These are phyloP conservation scores for Malurus elegans DNA, from an alignment of 2,113 vertebrate species.

Conservation along the genomic window DNA sequence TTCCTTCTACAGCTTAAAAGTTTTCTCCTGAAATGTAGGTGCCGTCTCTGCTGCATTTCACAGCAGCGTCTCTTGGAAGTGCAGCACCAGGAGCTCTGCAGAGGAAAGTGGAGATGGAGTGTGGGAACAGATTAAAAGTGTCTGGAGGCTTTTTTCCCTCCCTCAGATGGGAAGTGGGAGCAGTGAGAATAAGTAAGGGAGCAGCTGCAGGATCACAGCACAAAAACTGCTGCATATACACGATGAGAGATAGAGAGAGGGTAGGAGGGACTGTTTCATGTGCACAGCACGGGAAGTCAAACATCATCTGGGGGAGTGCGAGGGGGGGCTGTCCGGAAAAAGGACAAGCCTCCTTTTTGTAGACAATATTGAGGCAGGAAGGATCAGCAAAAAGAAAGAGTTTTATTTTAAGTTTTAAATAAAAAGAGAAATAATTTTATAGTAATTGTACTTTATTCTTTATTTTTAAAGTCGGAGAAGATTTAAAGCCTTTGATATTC, in stretches of 20 bases:
- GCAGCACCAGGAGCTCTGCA: not conserved
- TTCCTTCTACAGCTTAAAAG: not conserved
- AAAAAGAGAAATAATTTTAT: not conserved
- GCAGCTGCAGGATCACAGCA: conserved; percentile 49
- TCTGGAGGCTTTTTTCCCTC: conserved; percentile 15
- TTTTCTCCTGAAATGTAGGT: not conserved
- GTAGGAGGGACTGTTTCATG: not conserved
- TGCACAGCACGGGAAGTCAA: not conserved
- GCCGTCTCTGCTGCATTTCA: not conserved
- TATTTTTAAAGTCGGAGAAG: not conserved
- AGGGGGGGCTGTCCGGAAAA: not conserved
- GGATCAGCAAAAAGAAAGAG: not conserved
- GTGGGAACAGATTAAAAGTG: conserved; percentile 44
- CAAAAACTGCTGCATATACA: conserved; percentile 34
- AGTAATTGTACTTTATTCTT: not conserved
- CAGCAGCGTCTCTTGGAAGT: not conserved
- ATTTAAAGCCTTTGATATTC: not conserved
- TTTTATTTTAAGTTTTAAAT: not conserved
- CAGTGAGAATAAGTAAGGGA: conserved; percentile 51
- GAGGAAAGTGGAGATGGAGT: not conserved
- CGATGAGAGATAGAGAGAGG: not conserved
- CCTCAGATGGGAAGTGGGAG: conserved; percentile 61
- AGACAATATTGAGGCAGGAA: not conserved
- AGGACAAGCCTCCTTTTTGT: not conserved
- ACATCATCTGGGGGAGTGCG: not conserved